Base-by-base conservation (phyloP, 2,888 invertebrate genomes). In the Pachycephus smyrnensis region DNA sequence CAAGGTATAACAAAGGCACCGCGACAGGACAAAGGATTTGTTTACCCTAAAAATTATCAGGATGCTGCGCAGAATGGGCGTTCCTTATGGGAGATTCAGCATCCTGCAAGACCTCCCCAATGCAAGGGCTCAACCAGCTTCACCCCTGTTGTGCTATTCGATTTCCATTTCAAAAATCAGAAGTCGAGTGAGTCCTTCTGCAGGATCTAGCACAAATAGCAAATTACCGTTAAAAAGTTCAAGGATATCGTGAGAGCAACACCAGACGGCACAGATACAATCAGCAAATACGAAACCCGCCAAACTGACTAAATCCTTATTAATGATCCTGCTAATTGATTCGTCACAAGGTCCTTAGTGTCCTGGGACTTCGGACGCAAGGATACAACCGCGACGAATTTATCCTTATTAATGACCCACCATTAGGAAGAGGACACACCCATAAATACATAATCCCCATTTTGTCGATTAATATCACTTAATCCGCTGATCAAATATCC, bases 1-100 rank as follows among this genome's bases (percentile, higher is more conserved):
- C 3, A 71, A 75, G 36, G 35, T 37, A 37, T 75, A 80, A 83
- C 81, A 79, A 85, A 82, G 33, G 78, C 73, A 31, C 55, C 76
- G 68, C 69, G 9, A 11, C 55, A 40, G 80, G 81, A 84, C 84
- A 85, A 83, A 71, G 76, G 11, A 73, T 76, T 77, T 83, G 82
- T 86, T 86, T 86, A 84, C 80, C 82, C 73, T 80, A 74, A 78
- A 86, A 86, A 86, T 86, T 86, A 86, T 84, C 84, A 78, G 75
- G 77, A 82, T 55, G 55, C 55, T 55, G 55, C 23, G 55, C 23
- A 55, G 55, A 55, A 55, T 55, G 55, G 55, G 55, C 55, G 55
- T 55, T 55, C 23, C 55, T 23, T 55, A 23, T 23, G 55, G 55
- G 55, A 23, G 55, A 23, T 23, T 55, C 23, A 6, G 55, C 23